Evolutionary conservation across 2,888 invertebrate genomes (phyloP), one percentile per base, ranked within the genome.

Genomic region (Eulithis prunata): DNA sequence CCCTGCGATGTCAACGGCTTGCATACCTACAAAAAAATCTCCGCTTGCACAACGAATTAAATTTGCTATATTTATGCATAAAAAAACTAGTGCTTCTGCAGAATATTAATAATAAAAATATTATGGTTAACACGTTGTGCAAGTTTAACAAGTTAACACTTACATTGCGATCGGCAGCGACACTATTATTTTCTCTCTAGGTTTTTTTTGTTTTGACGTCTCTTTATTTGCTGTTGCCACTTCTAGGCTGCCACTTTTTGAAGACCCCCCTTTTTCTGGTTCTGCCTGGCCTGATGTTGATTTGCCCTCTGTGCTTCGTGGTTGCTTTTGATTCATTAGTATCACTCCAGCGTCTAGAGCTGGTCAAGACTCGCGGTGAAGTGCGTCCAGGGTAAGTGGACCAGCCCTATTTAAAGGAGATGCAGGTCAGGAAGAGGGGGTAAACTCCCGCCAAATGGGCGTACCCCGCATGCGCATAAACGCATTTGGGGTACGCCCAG

Each of bases 311-410:
- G 41, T 41, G 32, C 32, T 6, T 32, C 5, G 32, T 32, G 6
- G 32, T 32, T 5, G 32, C 41, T 41, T 41, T n/a, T 45, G 6
- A 14, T 47, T 14, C 14, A 47, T 47, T 21, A 49, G 21, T 21
- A 11, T 10, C 49, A 10, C 21, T 49, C 21, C 13, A 49, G 49
- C 21, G 7, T 21, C 21, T 21, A 21, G 21, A 21, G 49, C 49
- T 49, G 49, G 21, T 21, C 11, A 41, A 41, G 21, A 49, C 49
- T 49, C 21, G 49, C 47, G 47, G 47, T 14, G 49, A 49, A 49
- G 21, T 49, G 21, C 21, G 10, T 49, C 49, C 49, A 49, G 21
- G 21, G 21, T 6, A 1, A 0, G 1, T 4, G 10, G 49, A 11
- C 2, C n/a, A n/a, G n/a, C n/a, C 21, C 11, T 47, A 47, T 49